Conservation (phyloP, 2,888 invertebrate species). For the Cyrtodaria siliqua region DNA sequence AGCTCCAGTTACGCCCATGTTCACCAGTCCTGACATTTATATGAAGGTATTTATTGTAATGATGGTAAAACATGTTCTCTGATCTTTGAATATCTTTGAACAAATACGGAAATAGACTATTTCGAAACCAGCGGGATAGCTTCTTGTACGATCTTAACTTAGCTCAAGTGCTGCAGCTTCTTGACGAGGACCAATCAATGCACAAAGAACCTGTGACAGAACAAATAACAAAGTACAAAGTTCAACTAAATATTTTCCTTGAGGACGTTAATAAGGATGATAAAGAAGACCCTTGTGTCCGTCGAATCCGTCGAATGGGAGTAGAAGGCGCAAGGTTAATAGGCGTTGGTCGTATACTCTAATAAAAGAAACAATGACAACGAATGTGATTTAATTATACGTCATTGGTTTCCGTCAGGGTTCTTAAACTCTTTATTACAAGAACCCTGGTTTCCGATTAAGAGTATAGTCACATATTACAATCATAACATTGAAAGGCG, state of each 20-base stretch:
- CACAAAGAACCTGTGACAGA: background rate
- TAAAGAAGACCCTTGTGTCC: too few species aligned
- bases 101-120: slow-evolving; percentile 38
- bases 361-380: too few species aligned
- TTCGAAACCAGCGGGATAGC: slow-evolving; percentile 21
- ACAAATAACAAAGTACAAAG: background rate
- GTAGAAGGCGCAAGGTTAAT: too few species aligned
- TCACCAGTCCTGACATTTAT: slow-evolving; percentile 17
- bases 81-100: slow-evolving; percentile 19
- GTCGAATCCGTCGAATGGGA: too few species aligned
- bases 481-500: too few species aligned
- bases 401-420: too few species aligned
- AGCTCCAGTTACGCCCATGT: slow-evolving; percentile 2
- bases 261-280: too few species aligned
- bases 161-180: background rate
- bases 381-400: too few species aligned
- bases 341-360: too few species aligned
- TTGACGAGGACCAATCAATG: background rate
- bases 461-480: too few species aligned
- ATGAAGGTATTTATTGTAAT: slow-evolving; percentile 22
- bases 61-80: slow-evolving; percentile 14
- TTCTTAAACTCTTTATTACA: too few species aligned
- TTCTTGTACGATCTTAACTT: background rate
- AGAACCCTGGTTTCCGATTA: too few species aligned
- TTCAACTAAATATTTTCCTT: background rate